A percentile compares a stretch with the other conserved stretches of the same genome.
Conservation (phyloP, 2,797 vertebrate species). For the Rhynchotus rufescens region DNA sequence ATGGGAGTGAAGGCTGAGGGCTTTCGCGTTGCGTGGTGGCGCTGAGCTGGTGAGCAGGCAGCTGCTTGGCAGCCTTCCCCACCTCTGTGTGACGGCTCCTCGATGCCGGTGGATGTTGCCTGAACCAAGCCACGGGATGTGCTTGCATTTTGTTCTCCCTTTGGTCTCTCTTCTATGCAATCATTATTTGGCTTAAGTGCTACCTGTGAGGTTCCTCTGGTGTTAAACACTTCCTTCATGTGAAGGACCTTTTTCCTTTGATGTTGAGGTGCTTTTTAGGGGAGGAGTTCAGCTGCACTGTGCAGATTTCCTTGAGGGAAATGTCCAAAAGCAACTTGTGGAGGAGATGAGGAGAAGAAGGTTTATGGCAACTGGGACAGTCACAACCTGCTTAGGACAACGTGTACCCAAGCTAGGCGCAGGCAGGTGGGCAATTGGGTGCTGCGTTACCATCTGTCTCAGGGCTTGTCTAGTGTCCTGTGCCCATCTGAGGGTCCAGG, state of each 20-base stretch:
- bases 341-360: neutral
- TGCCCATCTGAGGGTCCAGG: accelerated
- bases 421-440: neutral
- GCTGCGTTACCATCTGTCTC: neutral
- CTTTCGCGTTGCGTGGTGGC: neutral
- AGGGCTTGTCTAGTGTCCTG: neutral
- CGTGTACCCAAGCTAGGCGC: neutral
- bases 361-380: accelerated
- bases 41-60: neutral
- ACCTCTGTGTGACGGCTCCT: neutral
- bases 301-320: neutral
- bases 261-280: neutral
- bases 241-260: neutral
- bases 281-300: neutral
- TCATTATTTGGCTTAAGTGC: neutral
- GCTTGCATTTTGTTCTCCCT: neutral
- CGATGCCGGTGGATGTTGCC: neutral
- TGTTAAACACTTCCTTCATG: neutral
- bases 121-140: neutral
- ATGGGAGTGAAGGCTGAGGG: constrained; percentile 57
- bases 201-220: neutral
- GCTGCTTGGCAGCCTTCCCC: constrained; percentile 20
- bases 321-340: neutral
- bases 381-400: neutral
- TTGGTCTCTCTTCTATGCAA: accelerated